A percentile compares a stretch with the other conserved stretches of the same genome.
phyloP scores from a whole-genome alignment of 2,113 vertebrate species.

The Perca fluviatilis region DNA sequence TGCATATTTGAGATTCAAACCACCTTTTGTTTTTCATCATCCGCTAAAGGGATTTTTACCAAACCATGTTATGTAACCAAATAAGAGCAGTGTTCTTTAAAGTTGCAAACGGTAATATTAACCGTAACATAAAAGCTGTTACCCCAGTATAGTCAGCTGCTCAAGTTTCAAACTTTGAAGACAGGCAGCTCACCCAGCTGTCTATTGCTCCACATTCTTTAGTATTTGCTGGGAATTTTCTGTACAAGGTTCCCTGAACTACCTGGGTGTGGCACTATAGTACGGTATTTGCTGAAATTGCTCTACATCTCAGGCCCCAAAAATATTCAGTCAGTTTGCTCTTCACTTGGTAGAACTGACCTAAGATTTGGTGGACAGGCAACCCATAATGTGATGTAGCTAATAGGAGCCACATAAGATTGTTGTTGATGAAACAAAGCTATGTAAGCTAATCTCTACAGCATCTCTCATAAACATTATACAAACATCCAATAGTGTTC shows the following conservation, averaged over 20 bases:
- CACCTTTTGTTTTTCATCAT: not conserved
- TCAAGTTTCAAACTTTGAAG: too few relatives aligned
- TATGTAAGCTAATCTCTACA: not conserved
- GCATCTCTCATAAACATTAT: not conserved
- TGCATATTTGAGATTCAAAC: slow-evolving; percentile 24
- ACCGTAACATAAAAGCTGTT: not conserved
- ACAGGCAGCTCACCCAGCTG: not conserved
- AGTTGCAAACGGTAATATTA: not conserved
- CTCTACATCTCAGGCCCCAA: not conserved
- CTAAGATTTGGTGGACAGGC: not conserved
- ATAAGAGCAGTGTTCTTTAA: not conserved
- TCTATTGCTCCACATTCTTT: not conserved
- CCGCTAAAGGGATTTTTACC: not conserved
- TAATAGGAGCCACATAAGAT: not conserved
- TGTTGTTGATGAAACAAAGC: not conserved
- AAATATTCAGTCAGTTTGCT: not conserved
- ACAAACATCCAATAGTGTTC: not conserved
- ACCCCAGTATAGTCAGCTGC: too few relatives aligned
- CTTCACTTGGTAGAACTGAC: not conserved
- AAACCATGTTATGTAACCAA: not conserved
- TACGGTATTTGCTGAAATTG: not conserved
- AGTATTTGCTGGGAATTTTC: not conserved
- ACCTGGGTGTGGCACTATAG: not conserved
- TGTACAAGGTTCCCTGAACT: not conserved
- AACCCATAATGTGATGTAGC: not conserved